phyloP scores from a whole-genome alignment of 1,140 invertebrate genomes.

The Acromyrmex heyeri region DNA sequence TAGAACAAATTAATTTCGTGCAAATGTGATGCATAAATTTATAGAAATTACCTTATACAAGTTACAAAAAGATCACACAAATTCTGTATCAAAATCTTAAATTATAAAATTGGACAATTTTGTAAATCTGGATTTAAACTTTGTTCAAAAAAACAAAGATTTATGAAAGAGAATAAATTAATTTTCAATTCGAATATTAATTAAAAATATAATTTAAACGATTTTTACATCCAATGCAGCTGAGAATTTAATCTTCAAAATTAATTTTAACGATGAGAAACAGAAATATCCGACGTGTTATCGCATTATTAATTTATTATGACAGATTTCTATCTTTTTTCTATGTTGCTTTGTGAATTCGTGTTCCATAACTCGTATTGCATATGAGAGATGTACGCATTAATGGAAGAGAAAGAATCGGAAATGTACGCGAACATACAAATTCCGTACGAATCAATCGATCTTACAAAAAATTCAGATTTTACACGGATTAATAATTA shows the following conservation, averaged over 20 bases:
- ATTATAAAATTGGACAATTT: background rate
- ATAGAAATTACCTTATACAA: background rate
- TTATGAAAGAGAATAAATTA: background rate
- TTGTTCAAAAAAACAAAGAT: background rate
- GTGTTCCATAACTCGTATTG: slow-evolving; percentile 30
- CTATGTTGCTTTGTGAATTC: slow-evolving; percentile 26
- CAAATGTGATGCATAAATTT: background rate
- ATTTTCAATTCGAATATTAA: background rate
- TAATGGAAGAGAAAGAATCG: slow-evolving; percentile 36
- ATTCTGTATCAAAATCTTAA: background rate
- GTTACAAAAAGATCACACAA: background rate
- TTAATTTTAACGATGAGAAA: slow-evolving; percentile 12
- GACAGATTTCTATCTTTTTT: background rate
- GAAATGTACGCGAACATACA: background rate
- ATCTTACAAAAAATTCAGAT: background rate
- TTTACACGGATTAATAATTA: slow-evolving; percentile 5
- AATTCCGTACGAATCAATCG: background rate
- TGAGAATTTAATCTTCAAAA: slow-evolving; percentile 26
- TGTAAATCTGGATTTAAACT: background rate
- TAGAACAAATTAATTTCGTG: background rate
- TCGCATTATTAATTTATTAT: slow-evolving; percentile 46
- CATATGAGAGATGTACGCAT: background rate
- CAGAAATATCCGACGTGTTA: slow-evolving; percentile 17
- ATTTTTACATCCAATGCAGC: background rate
- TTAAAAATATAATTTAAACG: background rate